Conservation (phyloP, 2,113 vertebrate genomes). For the Solea senegalensis region DNA sequence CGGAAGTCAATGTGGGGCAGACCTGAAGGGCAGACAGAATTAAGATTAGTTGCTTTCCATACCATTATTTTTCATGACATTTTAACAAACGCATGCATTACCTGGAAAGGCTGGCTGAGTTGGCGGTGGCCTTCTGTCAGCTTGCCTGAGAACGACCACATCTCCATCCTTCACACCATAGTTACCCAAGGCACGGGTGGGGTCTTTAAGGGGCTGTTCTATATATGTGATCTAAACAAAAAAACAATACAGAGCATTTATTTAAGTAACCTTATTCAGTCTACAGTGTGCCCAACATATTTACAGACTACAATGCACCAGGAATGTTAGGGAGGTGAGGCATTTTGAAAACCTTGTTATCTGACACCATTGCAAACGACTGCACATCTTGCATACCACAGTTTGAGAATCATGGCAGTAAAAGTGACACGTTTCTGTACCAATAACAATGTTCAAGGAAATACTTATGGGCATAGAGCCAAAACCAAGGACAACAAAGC, state of each 20-base stretch:
- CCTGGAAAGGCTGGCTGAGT: conserved; percentile 75
- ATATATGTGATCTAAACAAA: conserved; percentile 88
- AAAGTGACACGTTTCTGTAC: too few species aligned
- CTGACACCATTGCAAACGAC: too few species aligned
- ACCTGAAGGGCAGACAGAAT: conserved; percentile 70
- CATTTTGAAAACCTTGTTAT: too few species aligned
- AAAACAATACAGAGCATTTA: neutral
- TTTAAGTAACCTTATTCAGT: neutral
- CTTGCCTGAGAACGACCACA: conserved; percentile 92
- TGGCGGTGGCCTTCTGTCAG: conserved; percentile 83
- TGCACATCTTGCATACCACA: too few species aligned
- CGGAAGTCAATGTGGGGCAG: conserved; percentile 97
- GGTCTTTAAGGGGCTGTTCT: conserved; percentile 91
- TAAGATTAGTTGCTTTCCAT: neutral
- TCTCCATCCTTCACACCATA: conserved; percentile 98
- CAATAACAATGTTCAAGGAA: too few species aligned
- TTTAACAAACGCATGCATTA: conserved; percentile 10
- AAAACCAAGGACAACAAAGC: too few species aligned
- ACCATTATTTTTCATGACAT: neutral
- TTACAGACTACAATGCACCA: too few species aligned
- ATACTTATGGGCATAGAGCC: too few species aligned
- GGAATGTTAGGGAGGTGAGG: too few species aligned
- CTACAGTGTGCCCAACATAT: too few species aligned
- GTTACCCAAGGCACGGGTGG: conserved; percentile 89
- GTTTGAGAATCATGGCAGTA: too few species aligned